Evolutionary conservation across 2,797 vertebrate genomes (phyloP).

Genomic region (Choloepus didactylus): DNA sequence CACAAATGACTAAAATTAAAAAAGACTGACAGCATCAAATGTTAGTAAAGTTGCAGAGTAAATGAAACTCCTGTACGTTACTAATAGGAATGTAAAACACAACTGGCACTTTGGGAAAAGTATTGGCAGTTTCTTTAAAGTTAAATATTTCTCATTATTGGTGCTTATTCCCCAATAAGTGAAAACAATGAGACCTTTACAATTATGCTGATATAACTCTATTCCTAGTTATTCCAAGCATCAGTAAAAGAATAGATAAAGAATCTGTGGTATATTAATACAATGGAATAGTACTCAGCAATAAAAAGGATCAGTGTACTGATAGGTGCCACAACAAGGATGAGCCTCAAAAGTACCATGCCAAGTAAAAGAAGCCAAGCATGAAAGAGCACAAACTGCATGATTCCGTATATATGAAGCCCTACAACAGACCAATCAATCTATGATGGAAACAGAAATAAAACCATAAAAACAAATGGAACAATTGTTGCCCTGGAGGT

Average conservation of each 20-base stretch:
- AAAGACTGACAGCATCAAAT: not conserved
- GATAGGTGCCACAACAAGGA: not conserved
- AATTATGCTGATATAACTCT: not conserved
- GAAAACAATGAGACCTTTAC: not conserved
- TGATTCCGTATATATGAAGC: not conserved
- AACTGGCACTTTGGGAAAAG: not conserved
- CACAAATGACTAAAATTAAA: not conserved
- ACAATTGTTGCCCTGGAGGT: not conserved
- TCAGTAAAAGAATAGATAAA: not conserved
- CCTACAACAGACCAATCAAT: not conserved
- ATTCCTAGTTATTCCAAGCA: not conserved
- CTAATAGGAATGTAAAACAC: not conserved
- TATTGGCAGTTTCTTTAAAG: constrained; percentile 27
- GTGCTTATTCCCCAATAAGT: not conserved
- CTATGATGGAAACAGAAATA: no score
- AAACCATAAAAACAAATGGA: not conserved
- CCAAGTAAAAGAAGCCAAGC: not conserved
- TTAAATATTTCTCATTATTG: not conserved
- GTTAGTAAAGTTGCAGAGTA: not conserved
- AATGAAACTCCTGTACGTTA: not conserved
- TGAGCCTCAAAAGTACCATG: not conserved
- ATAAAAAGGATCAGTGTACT: not conserved
- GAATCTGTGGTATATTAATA: not conserved
- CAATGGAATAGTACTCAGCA: not conserved
- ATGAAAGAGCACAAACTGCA: not conserved